Percentiles rank a stretch among this genome's conserved stretches.
These are phyloP conservation scores for Drosophila monieri DNA, from an alignment of 2,888 invertebrate species.

Conservation along the genomic window DNA sequence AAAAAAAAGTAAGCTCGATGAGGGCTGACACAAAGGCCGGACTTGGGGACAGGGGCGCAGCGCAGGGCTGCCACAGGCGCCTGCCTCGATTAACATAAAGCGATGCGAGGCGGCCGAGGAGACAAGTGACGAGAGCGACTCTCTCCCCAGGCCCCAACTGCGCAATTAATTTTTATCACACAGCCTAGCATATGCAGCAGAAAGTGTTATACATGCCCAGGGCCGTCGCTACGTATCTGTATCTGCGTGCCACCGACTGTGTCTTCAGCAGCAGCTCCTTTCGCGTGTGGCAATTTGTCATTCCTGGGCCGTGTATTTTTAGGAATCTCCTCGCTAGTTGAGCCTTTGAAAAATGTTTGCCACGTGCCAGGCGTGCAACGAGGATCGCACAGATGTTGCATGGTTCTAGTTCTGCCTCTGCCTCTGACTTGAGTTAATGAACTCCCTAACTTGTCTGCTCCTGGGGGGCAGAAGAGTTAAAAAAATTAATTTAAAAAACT, in stretches of 20 bases:
- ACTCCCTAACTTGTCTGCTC: constrained; percentile 40
- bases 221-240: not conserved
- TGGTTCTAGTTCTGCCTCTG: not conserved
- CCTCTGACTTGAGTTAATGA: constrained; percentile 60
- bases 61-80: constrained; percentile 31
- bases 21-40: constrained; percentile 35
- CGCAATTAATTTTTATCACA: constrained; percentile 83
- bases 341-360: constrained; percentile 67
- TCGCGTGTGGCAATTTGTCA: constrained; percentile 67
- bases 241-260: constrained; percentile 28
- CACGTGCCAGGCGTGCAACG: constrained; percentile 54
- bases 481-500: constrained; percentile 15
- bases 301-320: constrained; percentile 60
- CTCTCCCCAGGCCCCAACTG: constrained; percentile 55
- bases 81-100: constrained; percentile 70
- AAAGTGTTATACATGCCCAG: constrained; percentile 22
- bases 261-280: constrained; percentile 17
- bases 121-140: constrained; percentile 38
- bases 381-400: constrained; percentile 32
- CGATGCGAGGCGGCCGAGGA: constrained; percentile 16
- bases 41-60: constrained; percentile 15
- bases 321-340: constrained; percentile 50
- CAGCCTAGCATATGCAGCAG: constrained; percentile 75
- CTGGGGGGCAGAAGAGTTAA: not conserved
- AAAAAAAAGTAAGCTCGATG: constrained; percentile 26